Evolutionary conservation across 2,113 vertebrate species (phyloP), one percentile per base, ranked within the genome.

Genomic region (Triplophysa rosa): DNA sequence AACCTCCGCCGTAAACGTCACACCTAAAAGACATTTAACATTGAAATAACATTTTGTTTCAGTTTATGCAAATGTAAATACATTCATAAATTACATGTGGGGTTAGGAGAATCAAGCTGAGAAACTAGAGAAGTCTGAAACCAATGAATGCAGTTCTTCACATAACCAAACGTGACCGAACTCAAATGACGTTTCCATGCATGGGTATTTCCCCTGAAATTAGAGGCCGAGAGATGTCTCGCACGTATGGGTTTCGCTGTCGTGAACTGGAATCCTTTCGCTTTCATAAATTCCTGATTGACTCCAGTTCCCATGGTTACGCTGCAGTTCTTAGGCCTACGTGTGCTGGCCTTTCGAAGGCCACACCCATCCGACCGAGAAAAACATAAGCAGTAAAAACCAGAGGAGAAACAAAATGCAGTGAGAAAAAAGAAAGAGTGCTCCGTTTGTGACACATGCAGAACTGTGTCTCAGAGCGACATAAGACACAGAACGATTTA

Each of bases 371-470:
- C 75, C 19, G 81, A 58, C 33, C 37, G 72, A 61, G 47, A 29
- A 37, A 72, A 79, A 76, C 70, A 61, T 29, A 79, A 79, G 37
- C 65, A 47, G 16, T 29, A 69, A 52, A 49, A 47, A 71, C 70
- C 65, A 67, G 49, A 49, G 29, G 17, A 63, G 67, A 47, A 65
- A 52, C 21, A 58, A 61, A 64, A 78, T 63, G 21, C 67, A 49
- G 75, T 24, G 47, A 52, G 24, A 21, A 65, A 72, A 58, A 45
- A 62, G 62, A 83, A 83, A 81, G 29, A 21, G 89, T 90, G 87
- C 88, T 90, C 89, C 88, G 89, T 89, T 88, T 87, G 84, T 86
- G 91, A 91, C 90, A 85, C 92, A 92, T 93, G 92, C 92, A 92
- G 89, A 86, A 89, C 87, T 85, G 91, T 91, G 90, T 87, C 88